phyloP scores from a whole-genome alignment of 2,113 vertebrate species.

The Thunnus maccoyii region DNA sequence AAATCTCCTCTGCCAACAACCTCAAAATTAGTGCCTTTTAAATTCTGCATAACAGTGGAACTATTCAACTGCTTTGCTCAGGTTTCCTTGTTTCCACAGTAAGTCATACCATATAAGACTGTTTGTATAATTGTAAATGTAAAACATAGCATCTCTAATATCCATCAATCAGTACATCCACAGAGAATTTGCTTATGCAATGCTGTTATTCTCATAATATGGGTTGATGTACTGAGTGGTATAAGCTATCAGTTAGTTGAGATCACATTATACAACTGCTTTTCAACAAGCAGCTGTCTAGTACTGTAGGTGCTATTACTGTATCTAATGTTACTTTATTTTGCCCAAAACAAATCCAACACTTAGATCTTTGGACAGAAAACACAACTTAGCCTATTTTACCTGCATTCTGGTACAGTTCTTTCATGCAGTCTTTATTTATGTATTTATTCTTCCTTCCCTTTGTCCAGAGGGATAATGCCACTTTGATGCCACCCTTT shows the following conservation, averaged over 20 bases:
- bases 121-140: background rate
- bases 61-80: background rate
- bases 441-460: conserved; percentile 53
- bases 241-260: conserved; percentile 24
- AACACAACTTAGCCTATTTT: conserved; percentile 32
- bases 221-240: conserved; percentile 23
- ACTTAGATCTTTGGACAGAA: conserved; percentile 33
- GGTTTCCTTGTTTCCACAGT: background rate
- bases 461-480: conserved; percentile 63
- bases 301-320: background rate
- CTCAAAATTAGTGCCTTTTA: background rate
- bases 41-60: background rate
- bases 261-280: conserved; percentile 15
- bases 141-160: background rate
- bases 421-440: conserved; percentile 39
- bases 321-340: conserved; percentile 1
- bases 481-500: conserved; percentile 70
- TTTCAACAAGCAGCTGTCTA: conserved; percentile 19
- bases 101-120: too few relatives aligned
- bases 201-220: background rate
- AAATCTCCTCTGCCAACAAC: background rate
- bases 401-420: conserved; percentile 25
- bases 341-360: background rate
- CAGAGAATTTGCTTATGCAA: background rate
- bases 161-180: background rate